Base-by-base conservation (phyloP, 2,888 invertebrate genomes). In the Clanis bilineata region DNA sequence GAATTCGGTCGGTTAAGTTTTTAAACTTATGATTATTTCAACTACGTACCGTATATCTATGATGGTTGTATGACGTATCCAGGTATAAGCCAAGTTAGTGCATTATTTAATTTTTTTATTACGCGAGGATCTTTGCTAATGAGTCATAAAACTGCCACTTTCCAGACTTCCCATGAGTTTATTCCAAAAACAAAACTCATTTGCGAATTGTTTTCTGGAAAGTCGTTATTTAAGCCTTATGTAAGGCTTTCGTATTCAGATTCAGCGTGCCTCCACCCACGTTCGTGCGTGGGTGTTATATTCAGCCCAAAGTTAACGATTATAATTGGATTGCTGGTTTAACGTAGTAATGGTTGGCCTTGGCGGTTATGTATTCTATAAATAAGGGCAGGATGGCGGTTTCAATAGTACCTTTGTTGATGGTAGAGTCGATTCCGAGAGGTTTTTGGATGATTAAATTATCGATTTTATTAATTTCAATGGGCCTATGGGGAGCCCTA, bases 321-420 rank as follows among this genome's bases (percentile, higher is more conserved):
- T 36, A 36, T 51, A 51, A 51, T 51, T 51, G 51, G 51, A 51
- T 51, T 51, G 32, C 5, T 47, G 15, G 10, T 32, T 51, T 18
- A 3, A 1, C 18, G 18, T 28, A 51, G 9, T 18, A 18, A 1
- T 18, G 32, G 28, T 7, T 36, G 36, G 5, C 51, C 51, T 51
- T 51, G 28, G n/a, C n/a, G n/a, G 2, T 3, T n/a, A 22, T 18
- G 23, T 28, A 3, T n/a, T n/a, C n/a, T 47, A 28, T 47, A 15
- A 47, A 28, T 15, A 25, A 32, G 3, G 9, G 32, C 5, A 32
- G 9, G 32, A 7, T 32, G 6, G 4, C n/a, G n/a, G 4, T 23
- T 5, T 22, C n/a, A 22, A 44, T 44, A 12, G 21, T 23, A n/a
- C 25, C 45, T 12, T 15, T 45, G 25, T 25, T 44, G 21, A 22